phyloP scores from a whole-genome alignment of 1,140 invertebrate genomes.

The Drosophila jambulina region DNA sequence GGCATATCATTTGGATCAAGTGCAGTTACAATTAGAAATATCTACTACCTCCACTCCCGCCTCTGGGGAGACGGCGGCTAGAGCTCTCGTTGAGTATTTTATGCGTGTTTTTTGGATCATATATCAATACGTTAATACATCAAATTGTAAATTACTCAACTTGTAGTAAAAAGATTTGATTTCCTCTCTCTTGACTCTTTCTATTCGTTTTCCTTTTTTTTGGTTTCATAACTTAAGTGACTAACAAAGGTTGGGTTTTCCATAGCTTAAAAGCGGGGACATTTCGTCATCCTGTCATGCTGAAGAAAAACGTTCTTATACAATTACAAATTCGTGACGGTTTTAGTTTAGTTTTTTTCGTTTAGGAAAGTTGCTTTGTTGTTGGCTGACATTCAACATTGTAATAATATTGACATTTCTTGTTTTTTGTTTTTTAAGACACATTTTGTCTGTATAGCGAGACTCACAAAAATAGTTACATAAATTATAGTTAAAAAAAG shows the following conservation, averaged over 20 bases:
- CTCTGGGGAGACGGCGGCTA: conserved; percentile 26
- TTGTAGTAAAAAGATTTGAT: conserved; percentile 64
- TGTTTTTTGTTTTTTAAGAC: conserved; percentile 55
- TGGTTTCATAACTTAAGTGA: conserved; percentile 34
- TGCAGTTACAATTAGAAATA: conserved; percentile 50
- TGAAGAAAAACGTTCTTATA: conserved; percentile 50
- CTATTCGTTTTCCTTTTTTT: conserved; percentile 18
- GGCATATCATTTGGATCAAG: conserved; percentile 76
- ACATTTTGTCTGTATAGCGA: conserved; percentile 58
- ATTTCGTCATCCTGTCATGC: conserved; percentile 18
- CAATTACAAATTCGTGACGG: conserved; percentile 76
- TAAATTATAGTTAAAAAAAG: conserved; percentile 47
- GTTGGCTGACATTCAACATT: conserved; percentile 54
- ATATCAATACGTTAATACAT: conserved; percentile 42
- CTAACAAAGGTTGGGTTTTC: conserved; percentile 28
- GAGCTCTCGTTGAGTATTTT: conserved; percentile 54
- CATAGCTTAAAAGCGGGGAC: conserved; percentile 24
- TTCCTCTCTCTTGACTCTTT: conserved; percentile 41
- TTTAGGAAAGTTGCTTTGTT: conserved; percentile 48
- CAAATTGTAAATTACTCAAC: conserved; percentile 60
- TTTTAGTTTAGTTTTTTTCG: conserved; percentile 45
- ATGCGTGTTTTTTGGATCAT: conserved; percentile 13
- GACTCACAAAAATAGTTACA: conserved; percentile 52
- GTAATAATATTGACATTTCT: conserved; percentile 55
- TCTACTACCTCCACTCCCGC: conserved; percentile 17